Base-by-base conservation (phyloP, 2,888 invertebrate species). In the Nomada ruficornis region DNA sequence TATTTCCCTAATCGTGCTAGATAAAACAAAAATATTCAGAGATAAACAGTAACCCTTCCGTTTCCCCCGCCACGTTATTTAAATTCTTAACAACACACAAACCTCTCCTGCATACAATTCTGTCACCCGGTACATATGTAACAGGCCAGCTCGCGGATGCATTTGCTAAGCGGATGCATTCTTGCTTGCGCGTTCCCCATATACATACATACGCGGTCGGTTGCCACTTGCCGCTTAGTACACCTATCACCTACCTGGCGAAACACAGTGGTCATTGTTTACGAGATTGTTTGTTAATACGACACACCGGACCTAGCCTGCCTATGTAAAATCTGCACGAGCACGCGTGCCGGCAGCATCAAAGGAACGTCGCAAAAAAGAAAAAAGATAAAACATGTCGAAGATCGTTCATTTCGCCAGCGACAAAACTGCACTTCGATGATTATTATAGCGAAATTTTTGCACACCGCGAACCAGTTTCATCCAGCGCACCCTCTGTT, bases 251-350 rank as follows among this genome's bases (percentile, higher is more conserved):
- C 83, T 84, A 76, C 73, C 77, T 13, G 64, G 76, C 55, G 59
- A 84, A 80, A 87, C 88, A 87, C 88, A 80, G 81, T 80, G 82
- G 80, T 86, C 86, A 90, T 90, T 90, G 90, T 90, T 90, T 89
- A 89, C 83, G 85, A 85, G 85, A 89, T 90, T 88, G 83, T 89
- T 87, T 82, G 86, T 85, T 87, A 88, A 85, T 80, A 81, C 84
- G 80, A 68, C 55, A 57, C 71, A 54, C 62, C 60, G 59, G 68
- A 75, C 74, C 77, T 67, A 65, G 78, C 80, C 74, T 13, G 65
- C 57, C 67, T 65, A 72, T 26, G 44, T 59, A 29, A 77, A 80
- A 72, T 36, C 74, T 20, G 36, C 36, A 36, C 47, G 64, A 67
- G 29, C 72, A 62, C 76, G 42, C 11, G 80, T 78, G 76, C 63